phyloP scores from a whole-genome alignment of 2,797 vertebrate species.

The Simalia tracyae region DNA sequence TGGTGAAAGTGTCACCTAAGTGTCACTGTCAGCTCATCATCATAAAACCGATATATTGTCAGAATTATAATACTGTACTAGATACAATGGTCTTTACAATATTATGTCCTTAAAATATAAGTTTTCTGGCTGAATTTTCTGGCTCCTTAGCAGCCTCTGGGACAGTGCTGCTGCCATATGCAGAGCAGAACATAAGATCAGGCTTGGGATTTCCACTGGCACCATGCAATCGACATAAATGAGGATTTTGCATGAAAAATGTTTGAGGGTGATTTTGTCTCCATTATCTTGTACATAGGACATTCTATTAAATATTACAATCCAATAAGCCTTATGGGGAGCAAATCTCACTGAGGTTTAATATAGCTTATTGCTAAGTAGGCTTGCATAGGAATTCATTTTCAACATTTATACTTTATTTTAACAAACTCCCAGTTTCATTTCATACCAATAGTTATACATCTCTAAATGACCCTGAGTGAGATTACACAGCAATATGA shows the following conservation, averaged over 20 bases:
- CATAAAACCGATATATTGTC: neutral
- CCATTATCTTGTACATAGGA: neutral
- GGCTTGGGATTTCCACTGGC: neutral
- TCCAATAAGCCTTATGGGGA: neutral
- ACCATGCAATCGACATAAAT: neutral
- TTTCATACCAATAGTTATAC: neutral
- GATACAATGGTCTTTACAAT: neutral
- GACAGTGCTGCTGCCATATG: neutral
- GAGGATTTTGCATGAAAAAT: neutral
- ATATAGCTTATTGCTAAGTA: neutral
- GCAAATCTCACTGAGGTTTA: neutral
- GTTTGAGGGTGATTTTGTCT: neutral
- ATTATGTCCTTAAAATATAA: neutral
- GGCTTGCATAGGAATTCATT: neutral
- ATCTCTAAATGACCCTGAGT: neutral
- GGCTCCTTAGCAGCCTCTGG: neutral
- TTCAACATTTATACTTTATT: accelerated
- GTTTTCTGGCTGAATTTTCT: neutral
- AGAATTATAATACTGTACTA: neutral
- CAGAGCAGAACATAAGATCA: neutral
- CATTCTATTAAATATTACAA: neutral
- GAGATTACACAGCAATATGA: neutral
- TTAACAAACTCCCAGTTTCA: neutral
- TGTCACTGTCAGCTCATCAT: neutral
- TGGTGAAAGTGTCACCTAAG: neutral